A percentile compares a stretch with the other conserved stretches of the same genome.
These are phyloP conservation scores for Orthosia gracilis DNA, from an alignment of 2,888 invertebrate species.

Conservation along the genomic window DNA sequence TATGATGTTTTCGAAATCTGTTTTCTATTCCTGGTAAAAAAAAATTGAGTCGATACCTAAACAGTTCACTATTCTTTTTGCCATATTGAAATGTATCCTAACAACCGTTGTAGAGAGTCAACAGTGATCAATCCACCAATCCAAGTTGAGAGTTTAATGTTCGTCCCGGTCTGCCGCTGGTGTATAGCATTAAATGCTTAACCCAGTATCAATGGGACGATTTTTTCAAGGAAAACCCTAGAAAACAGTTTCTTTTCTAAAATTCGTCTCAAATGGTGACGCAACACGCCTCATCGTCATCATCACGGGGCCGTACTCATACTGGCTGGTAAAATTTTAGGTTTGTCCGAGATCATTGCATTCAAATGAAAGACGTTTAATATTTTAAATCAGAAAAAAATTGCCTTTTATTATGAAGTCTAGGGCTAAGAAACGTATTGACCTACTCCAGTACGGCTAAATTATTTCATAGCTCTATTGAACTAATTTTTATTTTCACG, in stretches of 20 bases:
- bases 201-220: constrained; percentile 89
- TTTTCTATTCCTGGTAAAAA: neutral
- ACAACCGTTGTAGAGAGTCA: constrained; percentile 76
- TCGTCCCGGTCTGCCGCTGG: constrained; percentile 89
- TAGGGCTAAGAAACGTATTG: neutral
- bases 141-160: constrained; percentile 76
- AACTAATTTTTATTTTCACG: neutral
- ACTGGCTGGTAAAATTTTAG: neutral
- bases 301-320: no score
- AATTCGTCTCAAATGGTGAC: neutral
- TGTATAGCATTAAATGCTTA: constrained; percentile 81
- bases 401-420: neutral
- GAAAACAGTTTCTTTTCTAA: no score
- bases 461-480: neutral
- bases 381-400: no score
- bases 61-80: neutral
- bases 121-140: constrained; percentile 76
- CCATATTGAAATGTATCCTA: constrained; percentile 75
- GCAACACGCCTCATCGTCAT: neutral
- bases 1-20: no score
- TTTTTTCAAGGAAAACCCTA: neutral
- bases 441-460: neutral
- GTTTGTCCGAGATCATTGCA: neutral
- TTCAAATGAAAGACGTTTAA: no score
- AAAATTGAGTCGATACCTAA: no score